phyloP scores from a whole-genome alignment of 2,888 invertebrate species.

The Drosophila siamana region DNA sequence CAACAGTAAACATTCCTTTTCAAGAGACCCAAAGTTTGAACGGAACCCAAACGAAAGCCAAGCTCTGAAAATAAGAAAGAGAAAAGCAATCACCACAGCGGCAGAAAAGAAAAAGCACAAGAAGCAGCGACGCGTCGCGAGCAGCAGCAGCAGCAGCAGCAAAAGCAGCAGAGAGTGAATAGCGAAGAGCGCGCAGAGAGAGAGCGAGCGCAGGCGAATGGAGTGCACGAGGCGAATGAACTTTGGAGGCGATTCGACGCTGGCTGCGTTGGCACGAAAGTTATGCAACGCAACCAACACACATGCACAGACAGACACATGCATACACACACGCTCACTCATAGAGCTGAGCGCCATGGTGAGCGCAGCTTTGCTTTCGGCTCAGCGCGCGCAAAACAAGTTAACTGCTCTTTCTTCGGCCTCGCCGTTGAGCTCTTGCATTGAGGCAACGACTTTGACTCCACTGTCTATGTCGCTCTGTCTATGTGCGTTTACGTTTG shows the following conservation, averaged over 20 bases:
- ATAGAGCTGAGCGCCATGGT: conserved; percentile 47
- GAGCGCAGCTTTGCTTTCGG: conserved; percentile 69
- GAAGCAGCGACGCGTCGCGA: conserved; percentile 11
- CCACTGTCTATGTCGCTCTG: conserved; percentile 22
- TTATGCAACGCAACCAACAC: conserved; percentile 81
- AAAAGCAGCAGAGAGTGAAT: conserved; percentile 51
- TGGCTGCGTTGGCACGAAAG: conserved; percentile 79
- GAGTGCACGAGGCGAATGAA: conserved; percentile 85
- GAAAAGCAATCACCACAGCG: conserved; percentile 53
- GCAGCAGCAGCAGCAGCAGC: conserved; percentile 23
- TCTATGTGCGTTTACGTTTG: conserved; percentile 27
- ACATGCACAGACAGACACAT: conserved; percentile 40
- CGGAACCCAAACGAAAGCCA: conserved; percentile 66
- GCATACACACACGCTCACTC: conserved; percentile 28
- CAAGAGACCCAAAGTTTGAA: conserved; percentile 50
- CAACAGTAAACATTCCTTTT: conserved; percentile 67
- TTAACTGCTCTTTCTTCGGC: conserved; percentile 72
- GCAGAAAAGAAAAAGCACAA: conserved; percentile 31
- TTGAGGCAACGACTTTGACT: conserved; percentile 52
- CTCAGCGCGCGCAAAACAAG: conserved; percentile 67
- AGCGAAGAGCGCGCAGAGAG: conserved; percentile 22
- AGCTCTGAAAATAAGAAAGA: conserved; percentile 66
- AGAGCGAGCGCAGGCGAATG: conserved; percentile 62
- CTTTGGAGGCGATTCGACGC: conserved; percentile 72
- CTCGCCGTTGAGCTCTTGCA: conserved; percentile 48